Evolutionary conservation across 2,797 vertebrate species (phyloP).

Genomic region (Labeo calbasu): DNA sequence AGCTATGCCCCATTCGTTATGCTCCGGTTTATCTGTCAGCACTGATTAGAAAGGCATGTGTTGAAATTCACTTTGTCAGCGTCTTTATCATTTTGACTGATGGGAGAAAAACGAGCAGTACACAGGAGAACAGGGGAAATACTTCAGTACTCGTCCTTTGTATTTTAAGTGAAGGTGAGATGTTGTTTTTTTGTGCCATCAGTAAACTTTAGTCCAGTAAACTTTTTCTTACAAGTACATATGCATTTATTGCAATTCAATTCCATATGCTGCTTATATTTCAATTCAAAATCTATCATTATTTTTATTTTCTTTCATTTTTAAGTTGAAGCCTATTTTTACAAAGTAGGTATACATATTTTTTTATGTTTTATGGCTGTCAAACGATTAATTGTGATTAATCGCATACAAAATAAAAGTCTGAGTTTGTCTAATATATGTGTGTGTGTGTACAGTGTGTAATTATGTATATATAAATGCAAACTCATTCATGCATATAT

Average conservation of each 20-base stretch:
- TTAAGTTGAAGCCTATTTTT: not conserved
- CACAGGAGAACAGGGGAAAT: not conserved
- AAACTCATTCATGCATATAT: too few species aligned
- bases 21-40: slow-evolving; percentile 14
- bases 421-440: too few species aligned
- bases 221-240: not conserved
- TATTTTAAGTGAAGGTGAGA: not conserved
- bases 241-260: not conserved
- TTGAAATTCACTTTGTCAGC: slow-evolving; percentile 12
- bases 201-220: not conserved
- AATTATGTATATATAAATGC: too few species aligned
- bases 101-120: not conserved
- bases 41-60: slow-evolving; percentile 11
- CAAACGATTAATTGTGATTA: too few species aligned
- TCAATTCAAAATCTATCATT: not conserved
- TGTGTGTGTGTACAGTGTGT: too few species aligned
- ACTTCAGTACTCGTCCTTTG: not conserved
- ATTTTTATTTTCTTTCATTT: not conserved
- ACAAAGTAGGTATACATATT: not conserved
- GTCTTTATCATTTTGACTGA: slow-evolving; percentile 7
- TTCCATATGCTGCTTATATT: not conserved
- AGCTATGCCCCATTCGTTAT: not conserved
- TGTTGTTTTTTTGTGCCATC: not conserved
- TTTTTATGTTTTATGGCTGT: not conserved
- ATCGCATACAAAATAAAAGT: too few species aligned